These are phyloP conservation scores for Mechanitis mazaeus DNA, from an alignment of 2,888 invertebrate genomes.

Conservation along the genomic window DNA sequence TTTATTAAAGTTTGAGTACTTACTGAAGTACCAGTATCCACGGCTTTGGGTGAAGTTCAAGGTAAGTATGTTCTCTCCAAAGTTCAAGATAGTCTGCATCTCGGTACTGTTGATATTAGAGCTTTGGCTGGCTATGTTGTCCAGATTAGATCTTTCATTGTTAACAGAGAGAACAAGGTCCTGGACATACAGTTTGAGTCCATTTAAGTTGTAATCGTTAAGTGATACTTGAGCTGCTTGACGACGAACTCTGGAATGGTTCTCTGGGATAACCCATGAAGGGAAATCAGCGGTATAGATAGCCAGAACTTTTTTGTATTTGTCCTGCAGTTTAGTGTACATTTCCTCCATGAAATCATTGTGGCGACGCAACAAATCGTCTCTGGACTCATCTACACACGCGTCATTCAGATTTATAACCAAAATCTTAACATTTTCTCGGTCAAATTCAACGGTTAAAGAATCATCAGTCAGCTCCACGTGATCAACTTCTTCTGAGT, in stretches of 20 bases:
- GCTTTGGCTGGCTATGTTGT: slow-evolving; percentile 16
- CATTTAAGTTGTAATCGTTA: slow-evolving; percentile 34
- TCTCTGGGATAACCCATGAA: slow-evolving; percentile 59
- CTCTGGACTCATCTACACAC: slow-evolving; percentile 70
- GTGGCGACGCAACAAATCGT: slow-evolving; percentile 76
- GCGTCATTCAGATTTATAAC: slow-evolving; percentile 78
- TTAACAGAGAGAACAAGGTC: slow-evolving; percentile 29
- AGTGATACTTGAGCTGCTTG: slow-evolving; percentile 32
- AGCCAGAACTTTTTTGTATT: slow-evolving; percentile 67
- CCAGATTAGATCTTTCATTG: slow-evolving; percentile 21
- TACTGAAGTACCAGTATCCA: slow-evolving; percentile 68
- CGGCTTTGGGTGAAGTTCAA: slow-evolving; percentile 44
- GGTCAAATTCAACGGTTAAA: slow-evolving; percentile 49
- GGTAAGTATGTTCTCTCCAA: slow-evolving; percentile 38
- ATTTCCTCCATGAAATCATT: slow-evolving; percentile 77
- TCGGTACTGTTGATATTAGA: slow-evolving; percentile 30
- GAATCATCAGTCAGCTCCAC: slow-evolving; percentile 61
- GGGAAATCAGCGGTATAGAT: slow-evolving; percentile 77
- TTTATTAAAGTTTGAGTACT: slow-evolving; percentile 32
- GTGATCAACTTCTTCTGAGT: slow-evolving; percentile 50
- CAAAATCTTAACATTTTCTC: slow-evolving; percentile 66
- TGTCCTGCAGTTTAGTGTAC: slow-evolving; percentile 63
- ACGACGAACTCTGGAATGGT: slow-evolving; percentile 50
- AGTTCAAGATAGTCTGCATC: slow-evolving; percentile 43
- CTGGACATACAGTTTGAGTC: slow-evolving; percentile 43